Conservation (phyloP, 2,888 invertebrate genomes). For the Thysanoteuthis rhombus region DNA sequence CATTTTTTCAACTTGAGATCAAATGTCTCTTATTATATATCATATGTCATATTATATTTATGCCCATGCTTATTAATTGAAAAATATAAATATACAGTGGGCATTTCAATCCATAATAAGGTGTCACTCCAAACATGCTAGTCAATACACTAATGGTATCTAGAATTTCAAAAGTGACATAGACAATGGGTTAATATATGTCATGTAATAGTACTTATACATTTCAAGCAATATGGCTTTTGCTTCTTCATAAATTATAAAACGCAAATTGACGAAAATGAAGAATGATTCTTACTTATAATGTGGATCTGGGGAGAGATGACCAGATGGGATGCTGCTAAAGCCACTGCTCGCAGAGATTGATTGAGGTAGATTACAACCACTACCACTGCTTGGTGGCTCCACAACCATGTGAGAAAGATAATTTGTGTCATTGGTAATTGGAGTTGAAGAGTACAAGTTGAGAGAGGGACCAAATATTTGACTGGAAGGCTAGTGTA, state of each 20-base stretch:
- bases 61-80: too few relatives aligned
- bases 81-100: too few relatives aligned
- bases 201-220: not conserved
- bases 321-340: conserved; percentile 23
- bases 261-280: not conserved
- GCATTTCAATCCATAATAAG: too few relatives aligned
- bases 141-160: too few relatives aligned
- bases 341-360: conserved; percentile 26
- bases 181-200: too few relatives aligned
- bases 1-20: too few relatives aligned
- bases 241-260: not conserved
- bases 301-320: not conserved
- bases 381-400: too few relatives aligned
- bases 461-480: not conserved
- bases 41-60: too few relatives aligned
- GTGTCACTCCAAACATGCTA: too few relatives aligned
- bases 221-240: not conserved
- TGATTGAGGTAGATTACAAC: not conserved
- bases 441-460: not conserved
- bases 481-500: not conserved
- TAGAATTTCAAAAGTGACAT: too few relatives aligned
- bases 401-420: conserved; percentile 12
- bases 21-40: too few relatives aligned
- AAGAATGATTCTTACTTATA: not conserved
- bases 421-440: not conserved